Conservation (phyloP, 2,113 vertebrate species). For the Myotis lucifugus region DNA sequence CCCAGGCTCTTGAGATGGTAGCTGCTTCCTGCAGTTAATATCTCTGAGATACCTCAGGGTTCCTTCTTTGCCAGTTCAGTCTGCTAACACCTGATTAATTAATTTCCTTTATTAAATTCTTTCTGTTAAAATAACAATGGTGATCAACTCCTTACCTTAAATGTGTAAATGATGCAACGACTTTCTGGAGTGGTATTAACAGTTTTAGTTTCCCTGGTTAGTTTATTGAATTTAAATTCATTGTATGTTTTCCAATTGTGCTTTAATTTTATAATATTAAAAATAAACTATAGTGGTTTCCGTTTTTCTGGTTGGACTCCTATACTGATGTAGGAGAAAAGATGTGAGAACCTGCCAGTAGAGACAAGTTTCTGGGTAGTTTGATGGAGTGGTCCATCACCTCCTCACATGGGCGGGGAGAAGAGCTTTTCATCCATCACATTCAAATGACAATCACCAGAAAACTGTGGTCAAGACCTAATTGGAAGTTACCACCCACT, state of each 20-base stretch:
- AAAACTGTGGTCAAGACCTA: not conserved
- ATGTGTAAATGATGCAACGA: slow-evolving; percentile 1
- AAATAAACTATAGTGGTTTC: not conserved
- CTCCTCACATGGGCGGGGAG: not conserved
- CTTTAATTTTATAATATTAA: slow-evolving; percentile 8
- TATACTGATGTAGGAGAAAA: not conserved
- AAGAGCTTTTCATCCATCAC: slow-evolving; percentile 2
- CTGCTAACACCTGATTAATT: not conserved
- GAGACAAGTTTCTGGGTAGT: not conserved
- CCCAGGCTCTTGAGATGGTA: not conserved
- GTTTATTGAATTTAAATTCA: slow-evolving; percentile 36
- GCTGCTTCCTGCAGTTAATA: not conserved
- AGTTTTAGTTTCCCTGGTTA: slow-evolving; percentile 2
- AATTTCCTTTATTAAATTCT: slow-evolving; percentile 63
- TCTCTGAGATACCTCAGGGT: not conserved
- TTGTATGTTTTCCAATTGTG: not conserved
- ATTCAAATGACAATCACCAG: slow-evolving; percentile 31
- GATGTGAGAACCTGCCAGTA: not conserved
- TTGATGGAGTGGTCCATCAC: not conserved
- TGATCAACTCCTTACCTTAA: slow-evolving; percentile 9
- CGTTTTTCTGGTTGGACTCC: not conserved
- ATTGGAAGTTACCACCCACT: not conserved
- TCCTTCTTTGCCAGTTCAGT: not conserved
- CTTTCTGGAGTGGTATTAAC: not conserved
- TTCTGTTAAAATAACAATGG: slow-evolving; percentile 58